phyloP scores from a whole-genome alignment of 2,113 vertebrate species.

The Campylorhamphus procurvoides region DNA sequence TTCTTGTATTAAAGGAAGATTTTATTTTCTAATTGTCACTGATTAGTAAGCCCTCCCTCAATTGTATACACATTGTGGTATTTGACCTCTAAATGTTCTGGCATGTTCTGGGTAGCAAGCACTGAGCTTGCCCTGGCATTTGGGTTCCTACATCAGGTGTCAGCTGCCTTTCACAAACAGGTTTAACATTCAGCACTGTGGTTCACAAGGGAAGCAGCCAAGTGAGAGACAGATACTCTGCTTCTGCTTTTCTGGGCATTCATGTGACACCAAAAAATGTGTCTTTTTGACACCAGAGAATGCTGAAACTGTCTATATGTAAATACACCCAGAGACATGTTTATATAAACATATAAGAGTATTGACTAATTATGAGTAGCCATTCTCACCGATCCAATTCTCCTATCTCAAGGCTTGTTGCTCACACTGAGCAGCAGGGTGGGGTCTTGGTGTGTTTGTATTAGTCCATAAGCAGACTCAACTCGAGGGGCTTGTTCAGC shows the following conservation, averaged over 20 bases:
- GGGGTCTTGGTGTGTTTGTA: neutral
- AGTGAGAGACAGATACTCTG: neutral
- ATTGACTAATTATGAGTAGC: neutral
- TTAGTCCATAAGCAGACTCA: neutral
- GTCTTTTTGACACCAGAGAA: neutral
- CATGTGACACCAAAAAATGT: neutral
- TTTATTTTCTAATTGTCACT: neutral
- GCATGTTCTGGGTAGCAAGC: neutral
- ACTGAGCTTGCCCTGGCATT: neutral
- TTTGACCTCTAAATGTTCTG: neutral
- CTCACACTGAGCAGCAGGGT: neutral
- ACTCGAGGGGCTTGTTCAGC: neutral
- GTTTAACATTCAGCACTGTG: neutral
- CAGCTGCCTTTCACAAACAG: neutral
- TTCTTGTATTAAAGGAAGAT: neutral
- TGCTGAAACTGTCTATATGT: neutral
- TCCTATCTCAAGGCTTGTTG: fast-evolving
- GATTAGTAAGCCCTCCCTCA: neutral
- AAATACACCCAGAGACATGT: fast-evolving
- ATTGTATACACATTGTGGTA: neutral
- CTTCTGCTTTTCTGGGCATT: neutral
- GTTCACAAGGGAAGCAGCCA: neutral
- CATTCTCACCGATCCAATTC: neutral
- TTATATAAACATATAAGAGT: neutral
- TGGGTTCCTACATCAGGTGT: neutral